These are phyloP conservation scores for Erebia aethiops DNA, from an alignment of 2,888 invertebrate genomes.

Conservation along the genomic window DNA sequence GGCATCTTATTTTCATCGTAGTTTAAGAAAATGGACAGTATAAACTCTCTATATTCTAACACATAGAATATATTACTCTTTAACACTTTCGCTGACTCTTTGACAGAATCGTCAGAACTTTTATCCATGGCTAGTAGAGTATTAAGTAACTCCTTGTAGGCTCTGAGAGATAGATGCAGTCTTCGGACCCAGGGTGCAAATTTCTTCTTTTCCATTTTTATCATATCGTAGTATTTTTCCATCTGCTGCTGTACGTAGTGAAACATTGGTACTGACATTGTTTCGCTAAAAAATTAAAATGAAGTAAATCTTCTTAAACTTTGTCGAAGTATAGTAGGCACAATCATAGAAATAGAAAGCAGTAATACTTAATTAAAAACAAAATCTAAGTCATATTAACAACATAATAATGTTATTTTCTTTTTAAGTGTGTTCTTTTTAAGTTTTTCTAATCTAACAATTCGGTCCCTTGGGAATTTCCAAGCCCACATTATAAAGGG, in stretches of 20 bases:
- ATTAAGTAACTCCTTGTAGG: constrained; percentile 91
- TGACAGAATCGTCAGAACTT: constrained; percentile 86
- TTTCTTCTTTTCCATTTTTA: constrained; percentile 93
- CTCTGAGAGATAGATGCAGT: constrained; percentile 92
- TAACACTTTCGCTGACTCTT: constrained; percentile 92
- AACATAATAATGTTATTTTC: too few relatives aligned
- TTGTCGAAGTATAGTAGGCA: too few relatives aligned
- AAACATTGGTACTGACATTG: constrained; percentile 94
- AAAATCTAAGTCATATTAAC: too few relatives aligned
- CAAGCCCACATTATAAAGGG: too few relatives aligned
- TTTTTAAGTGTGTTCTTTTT: too few relatives aligned
- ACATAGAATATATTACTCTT: constrained; percentile 97
- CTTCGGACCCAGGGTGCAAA: constrained; percentile 91
- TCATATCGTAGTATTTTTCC: constrained; percentile 92
- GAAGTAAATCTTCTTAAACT: too few relatives aligned
- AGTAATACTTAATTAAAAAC: too few relatives aligned
- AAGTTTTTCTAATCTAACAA: too few relatives aligned
- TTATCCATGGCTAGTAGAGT: constrained; percentile 93
- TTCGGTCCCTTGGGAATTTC: too few relatives aligned
- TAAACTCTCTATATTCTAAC: constrained; percentile 95
- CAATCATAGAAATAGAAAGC: too few relatives aligned
- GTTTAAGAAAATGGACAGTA: constrained; percentile 89
- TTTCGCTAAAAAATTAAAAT: constrained; percentile 86
- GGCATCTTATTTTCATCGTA: constrained; percentile 95
- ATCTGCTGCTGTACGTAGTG: constrained; percentile 97